phyloP scores from a whole-genome alignment of 2,888 invertebrate species.

The Euplagia quadripunctaria region DNA sequence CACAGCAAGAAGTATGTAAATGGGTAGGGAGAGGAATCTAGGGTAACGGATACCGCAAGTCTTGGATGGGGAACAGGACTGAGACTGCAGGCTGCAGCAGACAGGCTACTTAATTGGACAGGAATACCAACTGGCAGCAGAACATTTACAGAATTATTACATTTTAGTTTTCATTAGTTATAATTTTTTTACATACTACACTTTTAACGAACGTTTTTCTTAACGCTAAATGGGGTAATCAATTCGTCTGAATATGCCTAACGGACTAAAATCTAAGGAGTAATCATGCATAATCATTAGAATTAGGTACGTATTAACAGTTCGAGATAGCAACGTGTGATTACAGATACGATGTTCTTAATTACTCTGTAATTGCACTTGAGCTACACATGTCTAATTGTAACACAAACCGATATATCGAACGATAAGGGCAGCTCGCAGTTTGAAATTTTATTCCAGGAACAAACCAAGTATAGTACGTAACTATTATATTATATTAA shows the following conservation, averaged over 20 bases:
- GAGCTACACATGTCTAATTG: slow-evolving; percentile 1
- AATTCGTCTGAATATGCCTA: neutral
- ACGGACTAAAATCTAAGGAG: neutral
- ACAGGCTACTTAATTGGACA: no score
- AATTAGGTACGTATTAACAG: slow-evolving; percentile 3
- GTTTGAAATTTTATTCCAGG: neutral
- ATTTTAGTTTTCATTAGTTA: no score
- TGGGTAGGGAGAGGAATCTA: no score
- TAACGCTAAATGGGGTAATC: neutral
- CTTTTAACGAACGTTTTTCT: neutral
- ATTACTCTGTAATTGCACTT: slow-evolving; percentile 14
- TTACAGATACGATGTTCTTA: slow-evolving; percentile 9
- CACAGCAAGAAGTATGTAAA: no score
- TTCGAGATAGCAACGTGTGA: neutral
- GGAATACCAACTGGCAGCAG: no score
- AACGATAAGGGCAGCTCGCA: neutral
- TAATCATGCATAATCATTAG: slow-evolving; percentile 13
- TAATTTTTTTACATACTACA: no score
- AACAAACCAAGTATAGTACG: neutral
- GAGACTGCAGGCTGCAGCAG: no score
- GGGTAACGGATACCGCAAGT: no score
- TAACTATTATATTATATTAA: no score
- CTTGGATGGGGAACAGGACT: no score
- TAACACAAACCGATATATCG: neutral
- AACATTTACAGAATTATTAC: no score